Conservation (phyloP, 2,888 invertebrate genomes). For the Drosophila pseudotalamancana region DNA sequence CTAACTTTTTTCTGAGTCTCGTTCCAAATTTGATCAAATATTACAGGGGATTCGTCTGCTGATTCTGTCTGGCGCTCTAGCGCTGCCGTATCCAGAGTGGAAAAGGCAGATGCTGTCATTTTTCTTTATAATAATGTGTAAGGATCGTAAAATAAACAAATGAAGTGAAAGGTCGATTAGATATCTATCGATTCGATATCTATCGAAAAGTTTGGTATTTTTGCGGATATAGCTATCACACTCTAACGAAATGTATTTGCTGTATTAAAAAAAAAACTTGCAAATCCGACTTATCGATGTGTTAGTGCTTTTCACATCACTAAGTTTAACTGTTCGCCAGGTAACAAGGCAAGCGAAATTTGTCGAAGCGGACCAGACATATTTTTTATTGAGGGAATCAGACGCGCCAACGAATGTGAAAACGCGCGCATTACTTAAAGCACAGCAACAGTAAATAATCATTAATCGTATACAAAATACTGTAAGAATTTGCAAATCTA, state of each 20-base stretch:
- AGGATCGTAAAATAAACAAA: conserved; percentile 53
- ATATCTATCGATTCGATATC: conserved; percentile 9
- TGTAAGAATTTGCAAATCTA: neutral
- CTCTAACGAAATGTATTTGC: neutral
- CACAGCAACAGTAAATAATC: neutral
- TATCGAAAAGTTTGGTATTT: conserved; percentile 21
- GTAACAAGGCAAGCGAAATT: conserved; percentile 46
- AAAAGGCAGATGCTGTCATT: conserved; percentile 80
- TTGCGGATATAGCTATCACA: conserved; percentile 2
- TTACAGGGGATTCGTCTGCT: conserved; percentile 36
- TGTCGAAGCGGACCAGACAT: conserved; percentile 32
- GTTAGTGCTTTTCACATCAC: conserved; percentile 29
- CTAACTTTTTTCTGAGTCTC: conserved; percentile 77
- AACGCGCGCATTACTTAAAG: conserved; percentile 28
- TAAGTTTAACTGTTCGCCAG: conserved; percentile 20
- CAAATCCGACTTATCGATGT: conserved; percentile 19
- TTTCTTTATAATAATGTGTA: conserved; percentile 26
- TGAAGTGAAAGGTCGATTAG: conserved; percentile 40
- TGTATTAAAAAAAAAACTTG: neutral
- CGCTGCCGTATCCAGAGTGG: conserved; percentile 78
- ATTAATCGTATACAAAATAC: neutral
- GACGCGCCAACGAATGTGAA: conserved; percentile 40
- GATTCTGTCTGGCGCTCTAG: conserved; percentile 78
- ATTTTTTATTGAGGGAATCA: conserved; percentile 15
- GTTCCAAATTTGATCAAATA: conserved; percentile 82